Percentiles rank a stretch among this genome's conserved stretches.
Conservation (phyloP, 2,888 invertebrate species). For the Celastrina argiolus region DNA sequence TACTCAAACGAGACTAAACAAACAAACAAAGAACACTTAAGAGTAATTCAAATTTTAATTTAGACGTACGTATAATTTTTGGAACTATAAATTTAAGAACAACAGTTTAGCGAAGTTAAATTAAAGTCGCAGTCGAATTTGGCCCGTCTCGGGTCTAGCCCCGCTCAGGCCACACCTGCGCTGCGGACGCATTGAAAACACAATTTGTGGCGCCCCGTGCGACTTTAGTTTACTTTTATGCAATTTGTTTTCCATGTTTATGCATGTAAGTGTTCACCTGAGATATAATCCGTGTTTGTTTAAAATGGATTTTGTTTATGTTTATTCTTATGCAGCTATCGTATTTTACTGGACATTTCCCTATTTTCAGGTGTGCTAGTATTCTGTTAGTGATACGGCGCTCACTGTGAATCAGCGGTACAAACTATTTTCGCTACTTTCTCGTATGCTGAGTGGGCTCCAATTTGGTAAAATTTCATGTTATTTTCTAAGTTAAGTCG, state of each 20-base stretch:
- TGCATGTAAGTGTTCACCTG: slow-evolving; percentile 28
- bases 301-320: slow-evolving; percentile 13
- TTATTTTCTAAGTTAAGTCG: no score
- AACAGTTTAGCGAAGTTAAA: slow-evolving; percentile 71
- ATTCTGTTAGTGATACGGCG: not conserved
- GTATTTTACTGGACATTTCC: not conserved
- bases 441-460: no score
- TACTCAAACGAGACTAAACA: not conserved
- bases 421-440: no score
- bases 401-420: no score
- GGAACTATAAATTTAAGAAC: slow-evolving; percentile 53
- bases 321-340: not conserved
- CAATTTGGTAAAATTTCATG: no score
- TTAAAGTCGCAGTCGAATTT: slow-evolving; percentile 72
- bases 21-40: not conserved
- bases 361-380: not conserved
- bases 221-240: slow-evolving; percentile 60
- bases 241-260: slow-evolving; percentile 55
- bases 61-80: slow-evolving; percentile 32
- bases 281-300: slow-evolving; percentile 13
- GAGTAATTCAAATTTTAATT: slow-evolving; percentile 2
- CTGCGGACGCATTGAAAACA: slow-evolving; percentile 58
- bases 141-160: slow-evolving; percentile 47
- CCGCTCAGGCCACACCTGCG: slow-evolving; percentile 69
- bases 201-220: slow-evolving; percentile 68